Conservation (phyloP, 2,113 vertebrate genomes). For the Puffinus mauretanicus region DNA sequence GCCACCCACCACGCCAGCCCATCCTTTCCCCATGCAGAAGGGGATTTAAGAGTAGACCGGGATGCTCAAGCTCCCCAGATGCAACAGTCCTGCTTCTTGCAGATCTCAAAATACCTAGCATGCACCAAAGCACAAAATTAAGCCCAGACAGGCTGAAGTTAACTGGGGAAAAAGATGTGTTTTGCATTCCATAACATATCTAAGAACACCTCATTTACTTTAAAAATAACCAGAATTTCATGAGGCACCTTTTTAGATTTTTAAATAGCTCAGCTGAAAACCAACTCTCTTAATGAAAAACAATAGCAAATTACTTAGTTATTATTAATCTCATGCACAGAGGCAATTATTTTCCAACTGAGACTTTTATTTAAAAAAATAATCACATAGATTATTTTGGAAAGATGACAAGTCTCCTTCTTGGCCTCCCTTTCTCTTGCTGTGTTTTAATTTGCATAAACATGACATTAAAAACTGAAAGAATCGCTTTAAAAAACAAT, state of each 20-base stretch:
- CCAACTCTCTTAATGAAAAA: not conserved
- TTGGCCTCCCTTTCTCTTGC: not conserved
- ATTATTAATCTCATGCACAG: not conserved
- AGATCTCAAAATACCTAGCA: not conserved
- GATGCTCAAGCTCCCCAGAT: not conserved
- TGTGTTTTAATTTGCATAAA: constrained; percentile 43
- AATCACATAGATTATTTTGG: constrained; percentile 24
- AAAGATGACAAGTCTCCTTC: constrained; percentile 20
- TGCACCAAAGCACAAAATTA: not conserved
- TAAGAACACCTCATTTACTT: not conserved
- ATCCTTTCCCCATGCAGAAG: not conserved
- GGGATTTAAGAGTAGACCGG: not conserved
- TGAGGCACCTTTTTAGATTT: not conserved
- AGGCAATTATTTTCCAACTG: constrained; percentile 24
- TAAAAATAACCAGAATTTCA: not conserved
- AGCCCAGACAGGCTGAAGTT: not conserved
- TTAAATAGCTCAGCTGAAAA: not conserved
- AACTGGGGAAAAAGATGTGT: not conserved
- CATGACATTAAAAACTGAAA: constrained; percentile 13
- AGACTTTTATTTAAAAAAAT: not conserved
- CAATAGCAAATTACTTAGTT: constrained; percentile 10
- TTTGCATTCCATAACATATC: not conserved
- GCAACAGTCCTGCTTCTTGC: not conserved
- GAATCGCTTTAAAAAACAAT: constrained; percentile 9
- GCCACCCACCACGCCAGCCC: not conserved